Base-by-base conservation (phyloP, 2,797 vertebrate species). In the Pantherophis alleghaniensis region DNA sequence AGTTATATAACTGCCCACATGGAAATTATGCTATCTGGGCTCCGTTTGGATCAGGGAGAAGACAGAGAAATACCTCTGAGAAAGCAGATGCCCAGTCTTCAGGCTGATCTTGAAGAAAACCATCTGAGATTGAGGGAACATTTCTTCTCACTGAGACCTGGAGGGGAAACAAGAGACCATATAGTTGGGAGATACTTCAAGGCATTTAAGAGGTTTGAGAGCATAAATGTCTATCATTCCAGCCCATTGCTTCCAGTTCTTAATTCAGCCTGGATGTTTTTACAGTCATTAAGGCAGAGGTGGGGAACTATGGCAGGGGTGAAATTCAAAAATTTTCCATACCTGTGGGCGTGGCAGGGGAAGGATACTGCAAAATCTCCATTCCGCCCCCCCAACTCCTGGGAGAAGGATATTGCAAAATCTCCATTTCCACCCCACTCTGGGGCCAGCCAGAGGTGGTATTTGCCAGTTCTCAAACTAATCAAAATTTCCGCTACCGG, bases 81-180 rank as follows among this genome's bases (percentile, higher is more conserved):
- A 97, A 97, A 22, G 61, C 47, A 55, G 2, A 11, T 59, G 26
- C 63, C 97, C 96, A 94, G 47, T 96, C 95, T 11, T 96, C 96
- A 42, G 87, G 57, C 16, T 97, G 91, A 53, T 96, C 92, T 86
- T 95, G 93, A 91, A 94, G 18, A 0, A 95, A 79, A 0, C 90
- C 92, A 87, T 92, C 66, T 3, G 95, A 9, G 53, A 92, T 86
- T 14, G 94, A 83, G n/a, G 97, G 96, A 91, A 97, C 11, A 3
- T 94, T 94, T 24, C 59, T 97, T 24, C 51, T 93, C 26, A 97
- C 92, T 94, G 97, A 97, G 86, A 97, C 94, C 96, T 95, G 96
- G 24, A 69, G 86, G 0, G 0, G 7, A 1, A 91, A 92, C 90
- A 91, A 0, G 0, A 13, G 7, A 87, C 2, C 37, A 12, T 47